phyloP scores from a whole-genome alignment of 2,113 vertebrate species.

The Bucco capensis region DNA sequence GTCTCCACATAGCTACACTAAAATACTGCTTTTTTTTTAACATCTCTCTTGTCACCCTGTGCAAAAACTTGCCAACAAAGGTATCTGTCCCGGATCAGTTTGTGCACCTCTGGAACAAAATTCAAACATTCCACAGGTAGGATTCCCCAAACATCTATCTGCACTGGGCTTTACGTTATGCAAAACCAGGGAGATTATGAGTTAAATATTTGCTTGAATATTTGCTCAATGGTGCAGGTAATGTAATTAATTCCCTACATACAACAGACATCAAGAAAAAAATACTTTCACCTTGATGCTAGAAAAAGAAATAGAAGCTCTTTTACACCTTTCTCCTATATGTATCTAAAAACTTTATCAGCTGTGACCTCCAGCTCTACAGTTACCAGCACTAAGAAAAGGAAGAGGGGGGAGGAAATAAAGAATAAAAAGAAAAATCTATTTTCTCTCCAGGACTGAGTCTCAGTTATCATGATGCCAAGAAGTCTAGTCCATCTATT shows the following conservation, averaged over 20 bases:
- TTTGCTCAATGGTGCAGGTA: background rate
- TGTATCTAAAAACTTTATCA: background rate
- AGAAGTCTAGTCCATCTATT: background rate
- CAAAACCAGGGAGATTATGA: background rate
- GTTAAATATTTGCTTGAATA: background rate
- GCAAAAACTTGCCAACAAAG: background rate
- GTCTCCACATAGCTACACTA: background rate
- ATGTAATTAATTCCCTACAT: background rate
- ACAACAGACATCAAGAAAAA: background rate
- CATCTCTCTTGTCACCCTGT: background rate
- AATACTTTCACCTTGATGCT: background rate
- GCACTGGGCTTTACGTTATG: background rate
- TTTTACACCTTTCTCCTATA: background rate
- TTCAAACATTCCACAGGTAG: background rate
- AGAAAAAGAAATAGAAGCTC: background rate
- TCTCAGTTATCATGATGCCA: background rate
- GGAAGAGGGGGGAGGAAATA: accelerated
- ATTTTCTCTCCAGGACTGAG: background rate
- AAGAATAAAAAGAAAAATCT: background rate
- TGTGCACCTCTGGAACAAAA: background rate
- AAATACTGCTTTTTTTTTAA: background rate
- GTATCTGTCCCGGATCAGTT: background rate
- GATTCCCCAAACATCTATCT: background rate
- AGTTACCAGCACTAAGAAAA: background rate
- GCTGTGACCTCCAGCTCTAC: background rate